A percentile compares a stretch with the other conserved stretches of the same genome.
Conservation (phyloP, 2,113 vertebrate genomes). For the Eublepharis macularius region DNA sequence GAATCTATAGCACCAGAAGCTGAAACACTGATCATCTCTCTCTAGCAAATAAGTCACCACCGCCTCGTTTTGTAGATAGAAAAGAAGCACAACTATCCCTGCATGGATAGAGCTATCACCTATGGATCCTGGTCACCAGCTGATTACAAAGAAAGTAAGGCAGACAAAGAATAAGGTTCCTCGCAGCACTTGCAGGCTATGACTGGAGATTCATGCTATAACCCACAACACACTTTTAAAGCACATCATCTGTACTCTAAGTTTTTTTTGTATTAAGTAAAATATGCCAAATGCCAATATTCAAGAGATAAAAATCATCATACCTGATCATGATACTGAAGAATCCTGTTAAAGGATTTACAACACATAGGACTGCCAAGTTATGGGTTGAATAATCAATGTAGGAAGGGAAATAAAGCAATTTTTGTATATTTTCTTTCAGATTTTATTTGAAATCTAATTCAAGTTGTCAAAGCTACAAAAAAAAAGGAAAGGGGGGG, state of each 20-base stretch:
- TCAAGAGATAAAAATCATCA: background rate
- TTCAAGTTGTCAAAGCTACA: slow-evolving; percentile 86
- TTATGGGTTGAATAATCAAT: slow-evolving; percentile 36
- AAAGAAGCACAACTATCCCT: background rate
- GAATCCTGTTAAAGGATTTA: slow-evolving; percentile 47
- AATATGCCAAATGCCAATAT: background rate
- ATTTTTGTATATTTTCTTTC: slow-evolving; percentile 77
- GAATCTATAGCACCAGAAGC: slow-evolving; percentile 1
- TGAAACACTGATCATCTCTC: background rate
- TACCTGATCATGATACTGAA: background rate
- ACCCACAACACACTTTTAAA: slow-evolving; percentile 1
- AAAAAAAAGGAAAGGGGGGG: slow-evolving; percentile 71
- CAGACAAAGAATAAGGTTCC: background rate
- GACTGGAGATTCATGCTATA: background rate
- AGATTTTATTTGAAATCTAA: slow-evolving; percentile 90
- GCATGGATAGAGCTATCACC: background rate
- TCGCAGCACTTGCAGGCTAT: background rate
- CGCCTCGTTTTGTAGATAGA: background rate
- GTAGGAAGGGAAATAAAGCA: slow-evolving; percentile 71
- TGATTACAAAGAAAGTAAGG: background rate
- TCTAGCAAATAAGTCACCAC: background rate
- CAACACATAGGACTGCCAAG: slow-evolving; percentile 64
- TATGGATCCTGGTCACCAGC: background rate
- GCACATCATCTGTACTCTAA: slow-evolving; percentile 10
- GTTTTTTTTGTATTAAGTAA: slow-evolving; percentile 27